phyloP scores from a whole-genome alignment of 2,888 invertebrate species.

The Corbicula japonica region DNA sequence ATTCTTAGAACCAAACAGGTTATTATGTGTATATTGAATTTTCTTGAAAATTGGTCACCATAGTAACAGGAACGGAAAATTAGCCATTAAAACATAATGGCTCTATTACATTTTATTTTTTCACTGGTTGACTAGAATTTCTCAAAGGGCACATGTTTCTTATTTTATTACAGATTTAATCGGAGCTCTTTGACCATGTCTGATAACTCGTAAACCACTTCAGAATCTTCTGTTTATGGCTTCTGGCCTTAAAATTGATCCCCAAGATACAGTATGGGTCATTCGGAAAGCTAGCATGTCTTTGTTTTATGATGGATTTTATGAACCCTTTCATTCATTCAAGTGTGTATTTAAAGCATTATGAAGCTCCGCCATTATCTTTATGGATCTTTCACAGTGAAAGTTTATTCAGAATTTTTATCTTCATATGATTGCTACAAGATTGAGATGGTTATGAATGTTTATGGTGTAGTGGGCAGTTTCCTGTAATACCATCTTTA shows the following conservation, averaged over 20 bases:
- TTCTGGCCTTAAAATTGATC: neutral
- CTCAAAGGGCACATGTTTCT: constrained; percentile 13
- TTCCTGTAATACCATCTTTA: constrained; percentile 3
- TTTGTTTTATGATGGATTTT: constrained; percentile 20
- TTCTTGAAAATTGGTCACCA: too few relatives aligned
- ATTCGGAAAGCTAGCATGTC: constrained; percentile 13
- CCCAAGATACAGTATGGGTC: constrained; percentile 27
- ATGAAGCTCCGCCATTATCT: constrained; percentile 5
- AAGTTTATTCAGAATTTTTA: constrained; percentile 21
- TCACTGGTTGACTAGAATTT: too few relatives aligned
- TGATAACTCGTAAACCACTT: constrained; percentile 14
- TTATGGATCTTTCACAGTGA: constrained; percentile 9
- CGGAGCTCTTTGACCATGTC: constrained; percentile 3
- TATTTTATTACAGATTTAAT: constrained; percentile 18
- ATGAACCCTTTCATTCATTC: constrained; percentile 5
- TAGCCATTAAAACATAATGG: too few relatives aligned
- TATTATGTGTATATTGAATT: too few relatives aligned
- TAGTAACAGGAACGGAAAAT: too few relatives aligned
- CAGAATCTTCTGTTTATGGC: constrained; percentile 14
- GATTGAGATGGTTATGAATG: constrained; percentile 5
- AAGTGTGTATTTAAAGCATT: constrained; percentile 18
- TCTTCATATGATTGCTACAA: constrained; percentile 17
- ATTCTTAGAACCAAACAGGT: too few relatives aligned
- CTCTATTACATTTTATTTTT: too few relatives aligned
- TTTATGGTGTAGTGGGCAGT: too few relatives aligned